Percentiles rank a stretch among this genome's conserved stretches.
Conservation (phyloP, 1,140 invertebrate genomes). For the Drosophila novamexicana region DNA sequence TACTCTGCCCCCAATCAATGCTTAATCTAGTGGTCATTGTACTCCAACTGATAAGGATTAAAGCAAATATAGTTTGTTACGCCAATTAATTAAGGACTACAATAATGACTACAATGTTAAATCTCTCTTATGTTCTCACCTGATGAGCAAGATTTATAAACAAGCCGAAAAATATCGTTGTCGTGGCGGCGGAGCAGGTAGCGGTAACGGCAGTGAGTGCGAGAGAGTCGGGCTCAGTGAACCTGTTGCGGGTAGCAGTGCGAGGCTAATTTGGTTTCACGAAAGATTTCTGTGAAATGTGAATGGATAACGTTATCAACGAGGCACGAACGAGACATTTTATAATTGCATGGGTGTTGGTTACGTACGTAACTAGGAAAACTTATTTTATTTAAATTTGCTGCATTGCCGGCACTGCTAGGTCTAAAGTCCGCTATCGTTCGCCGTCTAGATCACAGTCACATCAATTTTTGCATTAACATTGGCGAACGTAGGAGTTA, state of each 20-base stretch:
- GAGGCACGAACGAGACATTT: background rate
- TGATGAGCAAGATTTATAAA: constrained; percentile 1
- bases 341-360: background rate
- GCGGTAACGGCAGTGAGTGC: background rate
- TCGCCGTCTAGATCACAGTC: background rate
- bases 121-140: constrained; percentile 2
- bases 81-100: background rate
- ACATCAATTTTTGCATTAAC: constrained; percentile 8
- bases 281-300: constrained; percentile 22
- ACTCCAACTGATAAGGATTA: constrained; percentile 20
- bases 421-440: constrained; percentile 40
- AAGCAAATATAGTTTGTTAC: constrained; percentile 2
- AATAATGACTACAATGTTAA: background rate
- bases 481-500: background rate
- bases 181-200: constrained; percentile 19
- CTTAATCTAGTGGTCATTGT: constrained; percentile 20
- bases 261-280: constrained; percentile 15
- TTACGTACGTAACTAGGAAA: constrained; percentile 17
- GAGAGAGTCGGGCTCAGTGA: constrained; percentile 7
- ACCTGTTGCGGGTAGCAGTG: constrained; percentile 52
- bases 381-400: background rate
- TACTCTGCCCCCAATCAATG: constrained; percentile 19
- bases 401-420: constrained; percentile 31
- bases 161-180: constrained; percentile 3
- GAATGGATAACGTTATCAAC: constrained; percentile 43